Evolutionary conservation across 64 coral and sea anemone genomes (phyloP).

Genomic region (Montipora sp.): DNA sequence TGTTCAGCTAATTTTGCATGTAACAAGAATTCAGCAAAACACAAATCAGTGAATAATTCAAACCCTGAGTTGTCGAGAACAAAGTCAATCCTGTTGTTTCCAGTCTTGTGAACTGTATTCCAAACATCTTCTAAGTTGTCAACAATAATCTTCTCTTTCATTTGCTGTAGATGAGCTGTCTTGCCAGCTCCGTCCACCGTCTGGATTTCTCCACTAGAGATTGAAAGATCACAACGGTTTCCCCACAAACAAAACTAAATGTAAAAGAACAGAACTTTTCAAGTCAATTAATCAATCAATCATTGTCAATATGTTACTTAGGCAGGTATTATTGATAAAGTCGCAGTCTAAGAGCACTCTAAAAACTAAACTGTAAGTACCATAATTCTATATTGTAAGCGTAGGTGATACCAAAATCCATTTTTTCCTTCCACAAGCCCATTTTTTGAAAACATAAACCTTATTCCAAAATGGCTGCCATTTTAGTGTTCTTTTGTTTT

Average conservation of each 20-base stretch:
- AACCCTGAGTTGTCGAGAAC: conserved; percentile 98
- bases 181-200: conserved; percentile 39
- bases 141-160: conserved; percentile 89
- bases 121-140: conserved; percentile 70
- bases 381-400: no score
- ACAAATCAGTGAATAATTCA: conserved; percentile 95
- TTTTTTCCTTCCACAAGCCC: no score
- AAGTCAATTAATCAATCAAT: not conserved
- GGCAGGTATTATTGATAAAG: no score
- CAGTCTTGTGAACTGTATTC: conserved; percentile 38
- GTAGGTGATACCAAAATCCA: no score
- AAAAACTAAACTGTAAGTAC: no score
- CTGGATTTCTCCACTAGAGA: conserved; percentile 89
- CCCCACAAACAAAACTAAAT: conserved; percentile 96
- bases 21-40: conserved; percentile 88
- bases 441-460: no score
- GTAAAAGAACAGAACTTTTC: not conserved
- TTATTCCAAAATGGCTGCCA: no score
- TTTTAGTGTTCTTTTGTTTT: no score
- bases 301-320: no score
- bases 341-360: no score
- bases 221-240: conserved; percentile 96
- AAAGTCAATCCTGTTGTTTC: conserved; percentile 80
- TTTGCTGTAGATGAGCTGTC: conserved; percentile 60
- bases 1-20: conserved; percentile 73